Conservation (phyloP, 2,888 invertebrate genomes). For the Pyrocoelia pectoralis region DNA sequence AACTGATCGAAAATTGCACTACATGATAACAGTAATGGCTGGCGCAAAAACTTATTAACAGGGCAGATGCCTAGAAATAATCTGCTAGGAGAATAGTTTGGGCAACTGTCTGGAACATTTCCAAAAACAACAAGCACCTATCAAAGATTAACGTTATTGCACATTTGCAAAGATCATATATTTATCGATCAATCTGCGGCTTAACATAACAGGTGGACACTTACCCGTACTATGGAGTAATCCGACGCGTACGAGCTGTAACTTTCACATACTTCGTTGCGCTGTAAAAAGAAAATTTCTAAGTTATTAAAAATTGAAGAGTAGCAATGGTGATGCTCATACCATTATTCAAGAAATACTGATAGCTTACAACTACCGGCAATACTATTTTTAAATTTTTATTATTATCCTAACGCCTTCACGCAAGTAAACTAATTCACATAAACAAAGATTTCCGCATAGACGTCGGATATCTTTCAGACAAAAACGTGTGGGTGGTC, state of each 20-base stretch:
- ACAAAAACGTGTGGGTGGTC: not conserved
- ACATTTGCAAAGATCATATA: not conserved
- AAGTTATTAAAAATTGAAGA: not conserved
- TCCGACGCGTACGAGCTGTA: constrained; percentile 3
- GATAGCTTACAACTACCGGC: not conserved
- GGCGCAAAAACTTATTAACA: constrained; percentile 51
- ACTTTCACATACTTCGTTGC: not conserved
- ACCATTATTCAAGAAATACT: constrained; percentile 9
- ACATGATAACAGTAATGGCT: constrained; percentile 46
- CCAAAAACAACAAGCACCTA: constrained; percentile 46
- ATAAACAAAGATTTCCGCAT: constrained; percentile 13
- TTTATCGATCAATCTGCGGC: no score
- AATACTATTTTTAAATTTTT: constrained; percentile 8
- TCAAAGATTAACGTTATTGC: constrained; percentile 25
- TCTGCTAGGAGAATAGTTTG: constrained; percentile 50
- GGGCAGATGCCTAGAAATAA: constrained; percentile 56
- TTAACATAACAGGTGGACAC: not conserved
- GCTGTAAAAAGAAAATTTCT: not conserved
- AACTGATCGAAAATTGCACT: constrained; percentile 6
- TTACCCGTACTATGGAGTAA: not conserved
- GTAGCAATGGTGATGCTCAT: not conserved
- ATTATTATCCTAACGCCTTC: constrained; percentile 8
- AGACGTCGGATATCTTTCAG: constrained; percentile 6
- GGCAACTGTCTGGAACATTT: constrained; percentile 52
- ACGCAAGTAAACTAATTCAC: not conserved